Percentiles rank a stretch among this genome's conserved stretches.
phyloP scores from a whole-genome alignment of 2,797 vertebrate species.

The Rhinogobio ventralis region DNA sequence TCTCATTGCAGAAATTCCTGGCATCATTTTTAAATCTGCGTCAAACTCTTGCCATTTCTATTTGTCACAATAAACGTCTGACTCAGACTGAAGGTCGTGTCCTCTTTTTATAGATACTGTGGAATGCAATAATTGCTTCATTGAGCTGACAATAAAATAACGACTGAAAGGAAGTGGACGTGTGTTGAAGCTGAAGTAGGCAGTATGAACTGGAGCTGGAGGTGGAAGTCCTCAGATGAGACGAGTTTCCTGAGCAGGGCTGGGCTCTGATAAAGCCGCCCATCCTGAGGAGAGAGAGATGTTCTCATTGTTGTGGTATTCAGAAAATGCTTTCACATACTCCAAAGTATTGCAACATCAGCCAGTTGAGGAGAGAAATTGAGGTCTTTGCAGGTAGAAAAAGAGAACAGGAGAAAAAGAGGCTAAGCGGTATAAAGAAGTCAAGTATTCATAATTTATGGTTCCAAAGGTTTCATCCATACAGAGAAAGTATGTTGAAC shows the following conservation, averaged over 20 bases:
- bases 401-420: background rate
- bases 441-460: conserved; percentile 12
- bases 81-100: background rate
- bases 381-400: background rate
- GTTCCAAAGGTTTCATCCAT: conserved; percentile 1
- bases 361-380: background rate
- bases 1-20: conserved; percentile 19
- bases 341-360: conserved; percentile 29
- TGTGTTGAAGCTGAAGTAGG: background rate
- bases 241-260: background rate
- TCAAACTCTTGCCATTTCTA: conserved; percentile 15
- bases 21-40: conserved; percentile 13
- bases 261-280: conserved; percentile 19
- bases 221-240: conserved; percentile 44
- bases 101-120: background rate
- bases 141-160: conserved; percentile 7
- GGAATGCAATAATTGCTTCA: conserved; percentile 15
- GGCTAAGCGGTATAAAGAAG: background rate
- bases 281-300: conserved; percentile 16
- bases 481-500: background rate
- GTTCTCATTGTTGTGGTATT: conserved; percentile 34
- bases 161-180: conserved; percentile 3
- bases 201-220: background rate
- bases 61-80: conserved; percentile 21
- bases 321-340: conserved; percentile 23